A percentile compares a stretch with the other conserved stretches of the same genome.
These are phyloP conservation scores for Brachyptera risi DNA, from an alignment of 2,888 invertebrate species.

Conservation along the genomic window DNA sequence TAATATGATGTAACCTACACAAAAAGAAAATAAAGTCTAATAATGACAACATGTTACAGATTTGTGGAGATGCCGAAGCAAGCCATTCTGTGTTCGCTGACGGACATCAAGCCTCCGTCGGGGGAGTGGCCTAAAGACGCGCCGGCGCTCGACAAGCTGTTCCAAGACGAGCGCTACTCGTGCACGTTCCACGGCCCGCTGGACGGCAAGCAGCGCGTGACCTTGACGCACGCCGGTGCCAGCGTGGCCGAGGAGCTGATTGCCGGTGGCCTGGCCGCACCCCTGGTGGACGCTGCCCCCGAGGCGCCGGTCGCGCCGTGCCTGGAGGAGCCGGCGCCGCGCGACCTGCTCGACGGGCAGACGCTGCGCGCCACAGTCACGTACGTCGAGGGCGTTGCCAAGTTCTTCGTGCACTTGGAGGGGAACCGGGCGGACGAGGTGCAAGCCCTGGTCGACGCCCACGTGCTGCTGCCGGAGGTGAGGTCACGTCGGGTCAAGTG, in stretches of 20 bases:
- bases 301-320: conserved; percentile 32
- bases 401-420: conserved; percentile 48
- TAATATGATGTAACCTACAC: no score
- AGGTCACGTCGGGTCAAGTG: neutral
- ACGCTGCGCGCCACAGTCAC: conserved; percentile 45
- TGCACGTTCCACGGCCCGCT: conserved; percentile 53
- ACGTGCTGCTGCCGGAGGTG: conserved; percentile 19
- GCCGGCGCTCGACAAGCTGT: conserved; percentile 54
- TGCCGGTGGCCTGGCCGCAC: conserved; percentile 49
- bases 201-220: conserved; percentile 36
- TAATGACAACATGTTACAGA: no score
- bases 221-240: conserved; percentile 41
- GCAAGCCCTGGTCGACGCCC: conserved; percentile 23
- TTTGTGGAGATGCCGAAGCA: conserved; percentile 64
- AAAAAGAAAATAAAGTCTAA: no score
- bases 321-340: conserved; percentile 39
- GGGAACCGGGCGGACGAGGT: conserved; percentile 41
- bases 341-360: conserved; percentile 46
- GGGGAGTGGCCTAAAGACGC: conserved; percentile 54
- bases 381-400: conserved; percentile 44
- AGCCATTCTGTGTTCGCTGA: conserved; percentile 64
- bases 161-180: conserved; percentile 56
- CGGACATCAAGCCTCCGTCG: conserved; percentile 53
- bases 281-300: conserved; percentile 7
- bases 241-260: conserved; percentile 51